These are phyloP conservation scores for Apotomis betuletana DNA, from an alignment of 2,888 invertebrate genomes.

Conservation along the genomic window DNA sequence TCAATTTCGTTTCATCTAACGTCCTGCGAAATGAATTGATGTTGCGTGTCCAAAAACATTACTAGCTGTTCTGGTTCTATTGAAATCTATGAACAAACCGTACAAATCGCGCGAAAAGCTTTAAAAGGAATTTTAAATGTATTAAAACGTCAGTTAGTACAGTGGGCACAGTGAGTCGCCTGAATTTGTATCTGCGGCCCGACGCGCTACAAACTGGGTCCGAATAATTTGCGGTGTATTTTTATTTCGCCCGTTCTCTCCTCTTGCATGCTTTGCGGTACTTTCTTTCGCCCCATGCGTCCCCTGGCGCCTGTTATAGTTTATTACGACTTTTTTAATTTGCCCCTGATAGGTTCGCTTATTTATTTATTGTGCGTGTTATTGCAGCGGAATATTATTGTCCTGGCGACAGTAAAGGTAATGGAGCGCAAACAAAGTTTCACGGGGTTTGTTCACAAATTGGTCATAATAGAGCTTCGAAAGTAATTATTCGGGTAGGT, in stretches of 20 bases:
- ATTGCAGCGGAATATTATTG: slow-evolving; percentile 27
- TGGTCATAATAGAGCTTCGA: neutral
- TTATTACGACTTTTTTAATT: slow-evolving; percentile 57
- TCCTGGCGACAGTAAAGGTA: slow-evolving; percentile 18
- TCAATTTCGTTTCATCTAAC: neutral
- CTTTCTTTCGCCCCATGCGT: slow-evolving; percentile 55
- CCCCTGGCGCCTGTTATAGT: slow-evolving; percentile 53
- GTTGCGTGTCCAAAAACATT: neutral
- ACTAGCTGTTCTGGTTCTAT: neutral
- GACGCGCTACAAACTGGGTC: slow-evolving; percentile 42
- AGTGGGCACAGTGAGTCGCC: slow-evolving; percentile 14
- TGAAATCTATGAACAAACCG: neutral
- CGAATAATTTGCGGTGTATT: slow-evolving; percentile 53
- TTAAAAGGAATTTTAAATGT: neutral
- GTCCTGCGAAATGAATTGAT: neutral
- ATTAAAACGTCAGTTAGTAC: slow-evolving; percentile 2
- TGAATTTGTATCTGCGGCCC: slow-evolving; percentile 27
- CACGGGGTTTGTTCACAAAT: slow-evolving; percentile 5
- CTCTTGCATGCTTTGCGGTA: slow-evolving; percentile 50
- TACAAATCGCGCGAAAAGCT: neutral
- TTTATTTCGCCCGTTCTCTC: slow-evolving; percentile 53
- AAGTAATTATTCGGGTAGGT: neutral
- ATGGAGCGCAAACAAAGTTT: slow-evolving; percentile 17
- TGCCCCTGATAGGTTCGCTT: slow-evolving; percentile 47
- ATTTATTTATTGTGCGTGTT: slow-evolving; percentile 36